Conservation (phyloP, 2,797 vertebrate genomes). For the Microctenopoma lineatum region DNA sequence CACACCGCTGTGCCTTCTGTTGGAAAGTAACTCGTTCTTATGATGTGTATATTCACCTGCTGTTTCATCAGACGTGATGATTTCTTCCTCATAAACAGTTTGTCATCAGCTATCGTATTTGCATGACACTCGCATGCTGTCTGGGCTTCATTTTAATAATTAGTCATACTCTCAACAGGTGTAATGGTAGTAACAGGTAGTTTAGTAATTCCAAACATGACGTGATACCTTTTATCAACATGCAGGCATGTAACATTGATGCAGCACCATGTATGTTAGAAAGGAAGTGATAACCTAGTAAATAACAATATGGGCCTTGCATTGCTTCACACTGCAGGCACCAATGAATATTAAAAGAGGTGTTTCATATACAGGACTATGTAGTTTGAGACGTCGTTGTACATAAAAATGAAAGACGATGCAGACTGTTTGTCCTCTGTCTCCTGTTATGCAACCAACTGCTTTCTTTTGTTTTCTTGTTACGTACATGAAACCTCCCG, state of each 20-base stretch:
- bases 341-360: background rate
- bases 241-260: background rate
- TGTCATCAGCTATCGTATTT: background rate
- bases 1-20: background rate
- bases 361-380: background rate
- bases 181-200: background rate
- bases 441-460: constrained; percentile 58
- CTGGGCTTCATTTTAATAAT: background rate
- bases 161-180: background rate
- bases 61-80: background rate
- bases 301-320: no score
- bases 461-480: constrained; percentile 59
- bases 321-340: no score
- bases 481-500: constrained; percentile 56
- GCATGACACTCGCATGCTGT: background rate
- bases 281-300: background rate
- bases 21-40: background rate
- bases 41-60: background rate
- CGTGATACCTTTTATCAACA: background rate
- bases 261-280: background rate
- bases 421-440: constrained; percentile 17
- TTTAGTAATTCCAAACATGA: background rate
- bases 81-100: background rate
- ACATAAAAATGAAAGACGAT: constrained; percentile 5
- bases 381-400: background rate